These are phyloP conservation scores for Mantis religiosa DNA, from an alignment of 2,888 invertebrate genomes.

Conservation along the genomic window DNA sequence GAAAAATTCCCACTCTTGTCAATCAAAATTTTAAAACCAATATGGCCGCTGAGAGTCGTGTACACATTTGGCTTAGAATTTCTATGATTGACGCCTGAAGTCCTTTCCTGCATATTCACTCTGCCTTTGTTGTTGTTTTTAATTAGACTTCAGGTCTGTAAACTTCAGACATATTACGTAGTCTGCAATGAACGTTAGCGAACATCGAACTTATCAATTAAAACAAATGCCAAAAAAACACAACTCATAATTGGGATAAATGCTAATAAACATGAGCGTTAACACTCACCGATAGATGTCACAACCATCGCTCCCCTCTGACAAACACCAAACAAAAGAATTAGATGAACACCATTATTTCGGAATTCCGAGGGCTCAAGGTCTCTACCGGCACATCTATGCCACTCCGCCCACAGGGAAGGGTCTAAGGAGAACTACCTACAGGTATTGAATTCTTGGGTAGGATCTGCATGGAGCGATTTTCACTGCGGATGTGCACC, in stretches of 20 bases:
- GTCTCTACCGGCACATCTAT: neutral
- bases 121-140: too few relatives aligned
- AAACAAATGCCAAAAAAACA: too few relatives aligned
- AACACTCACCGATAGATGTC: slow-evolving; percentile 22
- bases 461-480: neutral
- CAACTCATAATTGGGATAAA: neutral
- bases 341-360: slow-evolving; percentile 1
- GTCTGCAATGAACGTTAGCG: too few relatives aligned
- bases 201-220: too few relatives aligned
- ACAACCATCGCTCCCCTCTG: slow-evolving; percentile 20
- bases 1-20: neutral
- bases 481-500: slow-evolving; percentile 6
- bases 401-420: neutral
- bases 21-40: slow-evolving; percentile 2
- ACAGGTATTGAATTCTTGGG: slow-evolving; percentile 4
- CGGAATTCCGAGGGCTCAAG: neutral
- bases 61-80: neutral
- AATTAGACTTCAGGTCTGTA: too few relatives aligned
- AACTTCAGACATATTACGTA: too few relatives aligned
- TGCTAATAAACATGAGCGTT: neutral
- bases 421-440: neutral
- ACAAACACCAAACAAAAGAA: slow-evolving; percentile 11
- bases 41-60: neutral
- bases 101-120: neutral
- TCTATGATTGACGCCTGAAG: neutral